Evolutionary conservation across 2,888 invertebrate species (phyloP).

Genomic region (Callyntrura guangdongensis): DNA sequence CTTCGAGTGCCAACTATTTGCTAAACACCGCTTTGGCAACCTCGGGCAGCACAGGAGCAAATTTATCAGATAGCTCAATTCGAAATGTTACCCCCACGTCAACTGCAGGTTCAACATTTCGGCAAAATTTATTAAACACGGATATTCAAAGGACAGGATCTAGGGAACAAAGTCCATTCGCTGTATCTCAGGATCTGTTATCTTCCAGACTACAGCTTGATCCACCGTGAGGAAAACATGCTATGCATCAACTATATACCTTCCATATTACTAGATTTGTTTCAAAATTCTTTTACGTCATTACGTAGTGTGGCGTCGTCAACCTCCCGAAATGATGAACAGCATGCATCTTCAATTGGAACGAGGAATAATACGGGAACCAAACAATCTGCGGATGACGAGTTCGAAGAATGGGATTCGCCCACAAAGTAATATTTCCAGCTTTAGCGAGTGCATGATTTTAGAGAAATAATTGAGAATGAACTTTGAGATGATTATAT

Average conservation of each 20-base stretch:
- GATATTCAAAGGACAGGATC: slow-evolving; percentile 45
- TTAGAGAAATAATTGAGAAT: neutral
- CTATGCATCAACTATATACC: neutral
- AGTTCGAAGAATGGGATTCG: slow-evolving; percentile 65
- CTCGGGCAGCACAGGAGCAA: slow-evolving; percentile 48
- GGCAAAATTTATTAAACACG: neutral
- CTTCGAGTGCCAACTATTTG: slow-evolving; percentile 81
- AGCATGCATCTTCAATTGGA: slow-evolving; percentile 18
- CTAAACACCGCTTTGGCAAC: slow-evolving; percentile 77
- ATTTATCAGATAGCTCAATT: slow-evolving; percentile 11
- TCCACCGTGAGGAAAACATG: slow-evolving; percentile 51
- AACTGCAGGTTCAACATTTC: slow-evolving; percentile 47
- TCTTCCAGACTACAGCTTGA: neutral
- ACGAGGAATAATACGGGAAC: neutral
- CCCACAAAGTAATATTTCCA: slow-evolving; percentile 45
- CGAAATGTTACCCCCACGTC: neutral
- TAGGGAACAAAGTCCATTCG: slow-evolving; percentile 64
- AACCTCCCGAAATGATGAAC: slow-evolving; percentile 41
- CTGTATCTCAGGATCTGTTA: slow-evolving; percentile 11
- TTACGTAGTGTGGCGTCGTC: slow-evolving; percentile 58
- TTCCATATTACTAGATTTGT: neutral
- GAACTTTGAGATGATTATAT: neutral
- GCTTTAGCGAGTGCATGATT: neutral
- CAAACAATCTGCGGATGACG: slow-evolving; percentile 4
- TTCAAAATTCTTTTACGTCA: neutral